Evolutionary conservation across 2,113 vertebrate species (phyloP), one percentile per base, ranked within the genome.

Genomic region (Lota lota): DNA sequence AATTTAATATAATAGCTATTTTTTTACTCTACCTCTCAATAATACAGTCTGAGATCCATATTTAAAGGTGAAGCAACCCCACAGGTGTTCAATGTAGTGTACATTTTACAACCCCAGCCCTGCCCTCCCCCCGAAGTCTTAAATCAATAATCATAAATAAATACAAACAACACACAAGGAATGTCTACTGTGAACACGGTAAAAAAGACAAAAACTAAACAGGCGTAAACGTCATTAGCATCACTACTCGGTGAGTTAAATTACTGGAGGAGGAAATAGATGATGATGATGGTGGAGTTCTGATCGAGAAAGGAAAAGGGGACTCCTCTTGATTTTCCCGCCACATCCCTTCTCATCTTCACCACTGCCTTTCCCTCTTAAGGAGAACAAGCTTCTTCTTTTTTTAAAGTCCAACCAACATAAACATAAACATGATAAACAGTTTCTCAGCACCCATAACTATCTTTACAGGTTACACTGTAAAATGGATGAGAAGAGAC

Each of bases 121-220:
- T 47, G 67, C 79, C 67, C 65, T 72, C 64, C 68, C 36, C 40
- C 70, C 79, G 74, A 66, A 67, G 76, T 95, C 24, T 93, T 92
- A 93, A 95, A 94, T 87, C 91, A 93, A 94, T 95, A 95, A 95
- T 95, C 93, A 98, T 98, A 99, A 99, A 99, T 99, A 99, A 99
- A 99, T 97, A 98, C 94, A 96, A 91, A 89, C 83, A 82, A 95
- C 94, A 97, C 94, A 95, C 94, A 93, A 95, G 94, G 94, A 97
- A 97, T 95, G 96, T 95, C 95, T 98, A 98, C 94, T 95, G 95
- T 95, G 94, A 97, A 92, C 93, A 96, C 87, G 81, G 88, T 92
- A 94, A 93, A 93, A 92, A 94, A 94, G 93, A 90, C 84, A 79
- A 80, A 89, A 89, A 89, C 88, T 89, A 89, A 92, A 89, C 79